Percentiles rank a stretch among this genome's conserved stretches.
These are phyloP conservation scores for Muraenolepis orangiensis DNA, from an alignment of 2,797 vertebrate genomes.

Conservation along the genomic window DNA sequence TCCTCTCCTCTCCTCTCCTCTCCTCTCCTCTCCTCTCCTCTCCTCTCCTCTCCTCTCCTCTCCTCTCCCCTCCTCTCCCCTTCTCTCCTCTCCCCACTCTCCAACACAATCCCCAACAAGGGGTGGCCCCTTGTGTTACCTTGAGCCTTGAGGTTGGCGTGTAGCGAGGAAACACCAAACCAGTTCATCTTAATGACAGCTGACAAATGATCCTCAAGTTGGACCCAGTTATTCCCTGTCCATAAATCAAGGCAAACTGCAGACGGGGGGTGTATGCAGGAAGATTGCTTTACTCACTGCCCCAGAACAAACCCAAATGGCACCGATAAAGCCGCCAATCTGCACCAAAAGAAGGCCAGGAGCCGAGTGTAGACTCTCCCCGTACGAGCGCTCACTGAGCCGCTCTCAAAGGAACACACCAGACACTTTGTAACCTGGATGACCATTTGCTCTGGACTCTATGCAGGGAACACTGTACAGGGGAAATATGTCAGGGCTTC, in stretches of 20 bases:
- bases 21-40: no score
- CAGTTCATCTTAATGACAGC: slow-evolving; percentile 71
- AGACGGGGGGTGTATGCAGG: slow-evolving; percentile 65
- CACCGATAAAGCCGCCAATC: slow-evolving; percentile 66
- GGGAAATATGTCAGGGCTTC: no score
- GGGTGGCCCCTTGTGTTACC: slow-evolving; percentile 34
- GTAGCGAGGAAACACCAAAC: slow-evolving; percentile 67
- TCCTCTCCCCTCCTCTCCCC: not conserved
- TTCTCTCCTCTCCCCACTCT: not conserved
- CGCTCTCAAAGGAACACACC: slow-evolving; percentile 46
- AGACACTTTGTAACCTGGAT: slow-evolving; percentile 31
- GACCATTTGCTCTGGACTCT: not conserved
- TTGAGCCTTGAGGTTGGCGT: slow-evolving; percentile 34
- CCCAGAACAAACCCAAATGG: slow-evolving; percentile 74
- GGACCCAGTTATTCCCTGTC: slow-evolving; percentile 54
- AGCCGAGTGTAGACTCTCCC: slow-evolving; percentile 46
- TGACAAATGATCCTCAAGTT: slow-evolving; percentile 70
- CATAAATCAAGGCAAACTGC: slow-evolving; percentile 71
- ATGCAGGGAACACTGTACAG: no score
- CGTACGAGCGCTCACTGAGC: slow-evolving; percentile 33
- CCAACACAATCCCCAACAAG: slow-evolving; percentile 19
- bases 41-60: no score
- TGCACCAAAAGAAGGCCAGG: slow-evolving; percentile 52
- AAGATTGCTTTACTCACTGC: slow-evolving; percentile 75
- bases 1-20: no score